phyloP scores from a whole-genome alignment of 2,888 invertebrate genomes.

The Aleiodes alternator region DNA sequence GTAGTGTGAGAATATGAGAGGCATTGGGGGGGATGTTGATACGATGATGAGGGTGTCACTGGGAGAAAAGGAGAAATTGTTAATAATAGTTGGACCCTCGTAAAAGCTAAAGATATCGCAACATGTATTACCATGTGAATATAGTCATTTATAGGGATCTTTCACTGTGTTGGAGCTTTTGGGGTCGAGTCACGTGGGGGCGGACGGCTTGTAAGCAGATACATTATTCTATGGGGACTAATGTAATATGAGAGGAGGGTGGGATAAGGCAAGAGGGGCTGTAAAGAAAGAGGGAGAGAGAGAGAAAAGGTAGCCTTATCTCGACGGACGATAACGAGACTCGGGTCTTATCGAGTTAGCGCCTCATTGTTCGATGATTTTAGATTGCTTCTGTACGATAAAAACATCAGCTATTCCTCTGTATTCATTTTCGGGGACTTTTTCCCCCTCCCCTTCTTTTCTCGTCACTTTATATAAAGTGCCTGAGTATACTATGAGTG shows the following conservation, averaged over 20 bases:
- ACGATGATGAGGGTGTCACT: neutral
- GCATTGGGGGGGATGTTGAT: neutral
- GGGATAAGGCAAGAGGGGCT: constrained; percentile 29
- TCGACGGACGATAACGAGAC: constrained; percentile 63
- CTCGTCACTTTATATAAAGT: constrained; percentile 9
- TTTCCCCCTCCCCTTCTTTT: neutral
- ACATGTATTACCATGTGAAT: constrained; percentile 74
- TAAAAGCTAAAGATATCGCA: constrained; percentile 59
- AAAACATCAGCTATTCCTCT: constrained; percentile 26
- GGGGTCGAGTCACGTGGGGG: constrained; percentile 47
- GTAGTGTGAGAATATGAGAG: neutral
- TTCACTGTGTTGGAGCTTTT: constrained; percentile 15
- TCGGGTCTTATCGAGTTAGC: constrained; percentile 74
- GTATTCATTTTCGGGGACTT: constrained; percentile 10
- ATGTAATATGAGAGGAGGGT: constrained; percentile 69
- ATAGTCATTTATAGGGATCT: constrained; percentile 63
- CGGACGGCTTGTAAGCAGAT: constrained; percentile 63
- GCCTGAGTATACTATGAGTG: neutral
- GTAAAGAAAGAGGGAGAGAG: neutral
- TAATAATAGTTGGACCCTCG: constrained; percentile 70
- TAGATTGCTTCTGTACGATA: constrained; percentile 64
- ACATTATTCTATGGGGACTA: constrained; percentile 72
- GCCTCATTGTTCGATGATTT: constrained; percentile 72
- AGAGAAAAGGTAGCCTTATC: constrained; percentile 61
- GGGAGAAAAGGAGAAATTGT: constrained; percentile 65